phyloP scores from a whole-genome alignment of 1,140 invertebrate genomes.

The Epicauta chinensis region DNA sequence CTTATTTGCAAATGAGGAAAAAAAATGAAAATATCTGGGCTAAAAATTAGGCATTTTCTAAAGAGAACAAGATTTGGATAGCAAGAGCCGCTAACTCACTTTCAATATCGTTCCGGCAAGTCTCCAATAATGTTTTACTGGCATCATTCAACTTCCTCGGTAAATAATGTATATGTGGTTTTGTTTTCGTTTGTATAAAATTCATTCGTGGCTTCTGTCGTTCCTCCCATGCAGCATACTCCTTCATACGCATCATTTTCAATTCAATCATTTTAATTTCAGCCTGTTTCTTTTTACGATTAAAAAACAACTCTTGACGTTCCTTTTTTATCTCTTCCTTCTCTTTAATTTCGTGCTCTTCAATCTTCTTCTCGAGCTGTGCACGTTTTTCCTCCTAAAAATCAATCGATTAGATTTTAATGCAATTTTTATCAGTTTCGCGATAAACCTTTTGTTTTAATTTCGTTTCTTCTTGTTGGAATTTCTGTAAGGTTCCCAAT shows the following conservation, averaged over 20 bases:
- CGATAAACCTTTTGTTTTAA: constrained; percentile 61
- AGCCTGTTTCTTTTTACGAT: constrained; percentile 78
- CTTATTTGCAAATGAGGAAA: too few species aligned
- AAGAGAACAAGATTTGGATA: too few species aligned
- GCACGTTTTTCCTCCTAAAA: constrained; percentile 72
- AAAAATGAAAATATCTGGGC: too few species aligned
- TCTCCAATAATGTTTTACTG: constrained; percentile 45
- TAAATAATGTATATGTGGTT: constrained; percentile 82
- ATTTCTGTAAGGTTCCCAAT: constrained; percentile 89
- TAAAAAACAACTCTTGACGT: constrained; percentile 76
- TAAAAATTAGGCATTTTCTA: too few species aligned
- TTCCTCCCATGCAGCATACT: constrained; percentile 83
- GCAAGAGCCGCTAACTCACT: too few species aligned
- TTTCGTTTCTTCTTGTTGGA: constrained; percentile 89
- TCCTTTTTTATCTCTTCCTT: constrained; percentile 80
- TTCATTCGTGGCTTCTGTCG: constrained; percentile 68
- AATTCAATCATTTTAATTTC: constrained; percentile 85
- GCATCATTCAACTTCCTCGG: constrained; percentile 63
- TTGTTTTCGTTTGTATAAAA: constrained; percentile 83
- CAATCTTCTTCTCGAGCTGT: constrained; percentile 88
- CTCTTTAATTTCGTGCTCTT: constrained; percentile 82
- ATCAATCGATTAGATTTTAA: constrained; percentile 8
- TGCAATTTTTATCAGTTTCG: neutral
- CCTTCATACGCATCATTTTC: constrained; percentile 80
- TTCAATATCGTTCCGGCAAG: constrained; percentile 48